Conservation (phyloP, 2,113 vertebrate species). For the Catharus fuscescens region DNA sequence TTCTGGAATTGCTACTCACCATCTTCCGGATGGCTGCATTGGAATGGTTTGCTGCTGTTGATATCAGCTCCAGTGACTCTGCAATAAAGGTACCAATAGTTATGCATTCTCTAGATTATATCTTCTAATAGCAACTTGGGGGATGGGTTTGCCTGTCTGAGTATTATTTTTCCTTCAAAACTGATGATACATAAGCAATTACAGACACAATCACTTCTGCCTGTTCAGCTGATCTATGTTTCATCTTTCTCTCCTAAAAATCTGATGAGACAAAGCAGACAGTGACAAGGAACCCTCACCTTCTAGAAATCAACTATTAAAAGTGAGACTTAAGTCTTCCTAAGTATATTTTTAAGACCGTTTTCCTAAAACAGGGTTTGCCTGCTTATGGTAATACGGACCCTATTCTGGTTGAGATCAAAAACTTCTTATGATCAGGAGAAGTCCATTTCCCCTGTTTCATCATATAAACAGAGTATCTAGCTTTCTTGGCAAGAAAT, state of each 20-base stretch:
- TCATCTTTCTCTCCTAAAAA: neutral
- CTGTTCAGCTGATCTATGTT: neutral
- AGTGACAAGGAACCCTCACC: neutral
- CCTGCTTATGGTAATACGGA: neutral
- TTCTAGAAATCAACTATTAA: neutral
- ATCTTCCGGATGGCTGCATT: slow-evolving; percentile 96
- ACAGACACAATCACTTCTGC: neutral
- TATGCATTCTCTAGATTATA: neutral
- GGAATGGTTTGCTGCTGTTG: slow-evolving; percentile 95
- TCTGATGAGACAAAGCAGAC: neutral
- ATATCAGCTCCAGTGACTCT: slow-evolving; percentile 97
- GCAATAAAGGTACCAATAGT: slow-evolving; percentile 39
- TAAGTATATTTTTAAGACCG: neutral
- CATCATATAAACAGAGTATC: neutral
- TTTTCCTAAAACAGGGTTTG: neutral
- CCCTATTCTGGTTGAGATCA: neutral
- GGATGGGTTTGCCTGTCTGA: neutral
- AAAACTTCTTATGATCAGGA: neutral
- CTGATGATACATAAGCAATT: neutral
- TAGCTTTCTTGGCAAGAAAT: neutral
- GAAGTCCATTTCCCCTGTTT: neutral
- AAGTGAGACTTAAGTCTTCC: neutral
- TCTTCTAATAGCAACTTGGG: neutral
- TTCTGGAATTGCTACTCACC: slow-evolving; percentile 76
- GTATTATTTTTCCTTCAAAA: neutral